These are phyloP conservation scores for Pangasius krempfi DNA, from an alignment of 2,797 vertebrate genomes.

Conservation along the genomic window DNA sequence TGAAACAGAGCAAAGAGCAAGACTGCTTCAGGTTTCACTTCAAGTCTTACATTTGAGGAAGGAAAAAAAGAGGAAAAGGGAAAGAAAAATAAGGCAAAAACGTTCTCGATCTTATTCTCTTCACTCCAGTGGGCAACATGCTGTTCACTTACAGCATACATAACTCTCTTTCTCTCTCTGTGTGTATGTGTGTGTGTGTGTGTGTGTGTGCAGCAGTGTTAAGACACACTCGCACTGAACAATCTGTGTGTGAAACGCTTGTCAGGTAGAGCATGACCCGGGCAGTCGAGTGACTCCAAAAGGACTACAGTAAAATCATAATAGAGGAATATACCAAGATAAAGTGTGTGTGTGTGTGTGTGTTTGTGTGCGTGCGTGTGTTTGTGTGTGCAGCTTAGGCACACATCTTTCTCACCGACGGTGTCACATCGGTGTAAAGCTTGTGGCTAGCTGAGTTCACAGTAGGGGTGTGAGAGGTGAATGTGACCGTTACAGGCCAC, in stretches of 20 bases:
- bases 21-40: slow-evolving; percentile 65
- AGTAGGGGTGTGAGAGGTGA: slow-evolving; percentile 67
- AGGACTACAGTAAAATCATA: slow-evolving; percentile 62
- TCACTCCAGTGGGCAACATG: slow-evolving; percentile 87
- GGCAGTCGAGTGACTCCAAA: slow-evolving; percentile 70
- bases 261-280: slow-evolving; percentile 82
- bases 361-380: slow-evolving; percentile 47
- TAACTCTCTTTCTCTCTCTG: slow-evolving; percentile 58
- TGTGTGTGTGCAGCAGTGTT: slow-evolving; percentile 35
- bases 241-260: slow-evolving; percentile 86
- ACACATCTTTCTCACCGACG: slow-evolving; percentile 1
- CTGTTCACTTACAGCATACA: slow-evolving; percentile 81
- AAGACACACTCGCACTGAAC: slow-evolving; percentile 78
- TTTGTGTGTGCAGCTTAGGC: slow-evolving; percentile 68
- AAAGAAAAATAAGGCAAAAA: slow-evolving; percentile 36
- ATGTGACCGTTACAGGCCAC: slow-evolving; percentile 2
- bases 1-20: not conserved
- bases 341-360: slow-evolving; percentile 51
- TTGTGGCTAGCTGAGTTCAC: slow-evolving; percentile 72
- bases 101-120: slow-evolving; percentile 86
- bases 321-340: slow-evolving; percentile 61
- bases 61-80: not conserved
- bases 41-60: slow-evolving; percentile 62
- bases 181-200: slow-evolving; percentile 60
- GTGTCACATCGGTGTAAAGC: slow-evolving; percentile 82